These are phyloP conservation scores for Cheilosia grossa DNA, from an alignment of 2,888 invertebrate genomes.

Conservation along the genomic window DNA sequence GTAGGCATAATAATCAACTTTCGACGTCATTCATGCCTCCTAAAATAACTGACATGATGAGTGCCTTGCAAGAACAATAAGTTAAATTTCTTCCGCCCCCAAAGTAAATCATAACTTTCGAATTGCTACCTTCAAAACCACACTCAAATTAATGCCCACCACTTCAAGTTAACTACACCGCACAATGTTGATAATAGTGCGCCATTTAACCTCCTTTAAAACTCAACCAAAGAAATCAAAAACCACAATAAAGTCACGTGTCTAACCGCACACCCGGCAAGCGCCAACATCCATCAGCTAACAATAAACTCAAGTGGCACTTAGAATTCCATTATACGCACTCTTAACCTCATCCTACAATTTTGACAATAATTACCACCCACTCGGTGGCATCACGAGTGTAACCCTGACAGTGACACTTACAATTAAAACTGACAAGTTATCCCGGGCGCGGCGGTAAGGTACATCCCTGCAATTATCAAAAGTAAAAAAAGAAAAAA, in stretches of 20 bases:
- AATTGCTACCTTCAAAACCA: slow-evolving; percentile 22
- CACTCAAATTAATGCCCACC: slow-evolving; percentile 55
- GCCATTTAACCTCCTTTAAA: slow-evolving; percentile 58
- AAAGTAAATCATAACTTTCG: not conserved
- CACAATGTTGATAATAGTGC: slow-evolving; percentile 54
- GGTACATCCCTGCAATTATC: slow-evolving; percentile 58
- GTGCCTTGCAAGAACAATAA: not conserved
- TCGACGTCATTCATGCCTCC: not conserved
- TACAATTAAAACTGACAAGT: slow-evolving; percentile 64
- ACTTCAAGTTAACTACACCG: slow-evolving; percentile 34
- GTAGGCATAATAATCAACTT: too few species aligned
- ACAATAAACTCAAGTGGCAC: slow-evolving; percentile 61
- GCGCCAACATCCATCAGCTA: not conserved
- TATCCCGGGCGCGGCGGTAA: slow-evolving; percentile 22
- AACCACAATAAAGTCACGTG: slow-evolving; percentile 62
- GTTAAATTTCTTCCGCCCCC: not conserved
- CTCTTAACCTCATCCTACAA: slow-evolving; percentile 56
- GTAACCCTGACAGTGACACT: slow-evolving; percentile 58
- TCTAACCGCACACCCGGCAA: slow-evolving; percentile 7
- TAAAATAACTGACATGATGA: not conserved
- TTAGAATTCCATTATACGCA: slow-evolving; percentile 69
- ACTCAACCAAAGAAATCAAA: slow-evolving; percentile 29
- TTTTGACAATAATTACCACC: slow-evolving; percentile 72
- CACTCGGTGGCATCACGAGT: slow-evolving; percentile 38
- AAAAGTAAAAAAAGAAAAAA: slow-evolving; percentile 60